Evolutionary conservation across 1,140 invertebrate species (phyloP).

Genomic region (Trichogramma pretiosum): DNA sequence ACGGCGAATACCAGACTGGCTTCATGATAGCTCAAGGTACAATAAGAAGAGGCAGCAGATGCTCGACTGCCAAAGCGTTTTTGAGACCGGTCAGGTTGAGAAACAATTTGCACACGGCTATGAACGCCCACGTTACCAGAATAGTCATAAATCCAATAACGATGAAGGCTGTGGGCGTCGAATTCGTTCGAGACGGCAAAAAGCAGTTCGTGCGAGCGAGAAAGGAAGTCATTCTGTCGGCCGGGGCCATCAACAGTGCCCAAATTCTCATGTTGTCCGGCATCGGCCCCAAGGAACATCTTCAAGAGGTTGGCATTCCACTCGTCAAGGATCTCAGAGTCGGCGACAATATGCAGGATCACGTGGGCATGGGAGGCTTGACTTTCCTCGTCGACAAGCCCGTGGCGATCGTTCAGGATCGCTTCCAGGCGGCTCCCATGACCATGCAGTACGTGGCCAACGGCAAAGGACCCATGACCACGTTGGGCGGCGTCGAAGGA

Average conservation of each 20-base stretch:
- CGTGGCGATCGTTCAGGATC: constrained; percentile 65
- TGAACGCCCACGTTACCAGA: constrained; percentile 67
- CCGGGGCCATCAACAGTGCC: constrained; percentile 70
- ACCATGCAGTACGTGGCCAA: constrained; percentile 71
- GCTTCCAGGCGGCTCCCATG: constrained; percentile 62
- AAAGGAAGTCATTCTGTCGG: constrained; percentile 71
- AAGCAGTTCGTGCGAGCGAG: constrained; percentile 56
- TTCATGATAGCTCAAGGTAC: constrained; percentile 88
- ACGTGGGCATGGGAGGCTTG: constrained; percentile 71
- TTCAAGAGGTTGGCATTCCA: constrained; percentile 60
- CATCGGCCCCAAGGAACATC: constrained; percentile 68
- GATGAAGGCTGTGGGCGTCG: constrained; percentile 64
- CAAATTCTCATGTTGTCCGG: constrained; percentile 83
- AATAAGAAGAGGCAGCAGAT: constrained; percentile 73
- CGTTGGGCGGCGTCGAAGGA: constrained; percentile 74
- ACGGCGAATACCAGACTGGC: constrained; percentile 71
- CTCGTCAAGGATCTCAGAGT: constrained; percentile 66
- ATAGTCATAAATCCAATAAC: constrained; percentile 63
- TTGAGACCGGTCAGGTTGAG: constrained; percentile 67
- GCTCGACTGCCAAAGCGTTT: constrained; percentile 85
- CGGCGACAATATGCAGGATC: constrained; percentile 73
- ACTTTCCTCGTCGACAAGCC: constrained; percentile 69
- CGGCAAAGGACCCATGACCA: constrained; percentile 74
- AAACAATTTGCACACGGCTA: constrained; percentile 68
- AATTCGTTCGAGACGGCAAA: constrained; percentile 62